phyloP scores from a whole-genome alignment of 2,888 invertebrate species.

The Lamellibrachia columna region DNA sequence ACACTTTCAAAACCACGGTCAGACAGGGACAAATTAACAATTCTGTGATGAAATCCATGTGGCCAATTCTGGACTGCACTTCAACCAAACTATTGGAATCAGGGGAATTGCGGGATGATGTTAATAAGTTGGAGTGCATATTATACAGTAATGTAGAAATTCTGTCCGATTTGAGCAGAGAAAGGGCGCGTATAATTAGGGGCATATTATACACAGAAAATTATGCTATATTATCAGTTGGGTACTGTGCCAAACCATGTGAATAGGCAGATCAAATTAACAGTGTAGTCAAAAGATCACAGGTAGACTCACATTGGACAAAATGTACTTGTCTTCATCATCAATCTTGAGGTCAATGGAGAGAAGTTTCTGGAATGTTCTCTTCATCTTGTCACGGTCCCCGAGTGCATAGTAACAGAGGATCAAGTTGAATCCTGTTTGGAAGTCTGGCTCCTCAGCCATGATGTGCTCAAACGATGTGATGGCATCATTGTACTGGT shows the following conservation, averaged over 20 bases:
- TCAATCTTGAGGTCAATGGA: conserved; percentile 82
- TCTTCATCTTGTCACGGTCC: conserved; percentile 92
- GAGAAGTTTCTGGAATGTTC: conserved; percentile 87
- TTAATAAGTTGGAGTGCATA: too few relatives aligned
- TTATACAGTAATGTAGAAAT: too few relatives aligned
- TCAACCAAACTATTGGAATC: too few relatives aligned
- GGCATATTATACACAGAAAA: too few relatives aligned
- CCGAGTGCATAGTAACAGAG: conserved; percentile 71
- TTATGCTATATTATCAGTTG: background rate
- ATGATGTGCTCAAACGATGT: conserved; percentile 98
- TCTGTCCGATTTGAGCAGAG: too few relatives aligned
- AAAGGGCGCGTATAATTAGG: too few relatives aligned
- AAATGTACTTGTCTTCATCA: conserved; percentile 79
- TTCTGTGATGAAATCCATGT: too few relatives aligned
- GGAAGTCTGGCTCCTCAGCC: conserved; percentile 92
- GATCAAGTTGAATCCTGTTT: conserved; percentile 88
- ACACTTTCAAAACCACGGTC: too few relatives aligned
- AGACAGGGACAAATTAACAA: too few relatives aligned
- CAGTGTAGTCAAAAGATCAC: background rate
- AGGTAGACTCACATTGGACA: background rate
- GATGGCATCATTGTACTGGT: conserved; percentile 94
- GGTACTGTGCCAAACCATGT: background rate
- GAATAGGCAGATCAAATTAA: background rate
- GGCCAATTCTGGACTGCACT: too few relatives aligned
- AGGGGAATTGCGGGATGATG: too few relatives aligned